Percentiles rank a stretch among this genome's conserved stretches.
Conservation (phyloP, 2,888 invertebrate species). For the Drosophila buzzatii region DNA sequence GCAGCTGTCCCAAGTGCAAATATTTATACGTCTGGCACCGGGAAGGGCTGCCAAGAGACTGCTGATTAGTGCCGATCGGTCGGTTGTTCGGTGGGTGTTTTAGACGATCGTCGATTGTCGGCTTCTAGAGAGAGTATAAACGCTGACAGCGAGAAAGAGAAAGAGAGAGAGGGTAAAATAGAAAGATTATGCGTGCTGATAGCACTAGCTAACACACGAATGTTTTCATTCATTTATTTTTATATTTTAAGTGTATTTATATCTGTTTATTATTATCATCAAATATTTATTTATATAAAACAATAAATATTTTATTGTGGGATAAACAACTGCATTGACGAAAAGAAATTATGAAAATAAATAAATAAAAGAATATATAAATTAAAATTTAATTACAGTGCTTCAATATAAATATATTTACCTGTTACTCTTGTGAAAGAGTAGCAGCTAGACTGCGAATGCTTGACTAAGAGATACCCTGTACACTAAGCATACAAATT, state of each 20-base stretch:
- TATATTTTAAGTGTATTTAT: neutral
- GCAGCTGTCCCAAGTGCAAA: slow-evolving; percentile 30
- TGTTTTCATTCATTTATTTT: neutral
- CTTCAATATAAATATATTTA: neutral
- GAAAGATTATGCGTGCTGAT: slow-evolving; percentile 22
- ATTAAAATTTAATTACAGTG: neutral
- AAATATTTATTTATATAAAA: neutral
- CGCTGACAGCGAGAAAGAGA: neutral
- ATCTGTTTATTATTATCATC: neutral
- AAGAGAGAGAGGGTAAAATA: slow-evolving; percentile 4
- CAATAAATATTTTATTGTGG: neutral
- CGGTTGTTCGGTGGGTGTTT: slow-evolving; percentile 17
- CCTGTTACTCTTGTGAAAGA: neutral
- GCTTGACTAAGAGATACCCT: neutral
- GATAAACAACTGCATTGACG: neutral
- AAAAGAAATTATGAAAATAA: neutral
- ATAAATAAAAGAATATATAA: no score
- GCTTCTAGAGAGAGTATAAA: slow-evolving; percentile 16
- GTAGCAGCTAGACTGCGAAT: neutral
- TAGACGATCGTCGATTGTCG: slow-evolving; percentile 26
- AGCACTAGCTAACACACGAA: slow-evolving; percentile 23
- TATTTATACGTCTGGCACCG: slow-evolving; percentile 40
- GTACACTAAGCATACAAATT: neutral
- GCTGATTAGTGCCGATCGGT: slow-evolving; percentile 27
- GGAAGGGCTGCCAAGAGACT: slow-evolving; percentile 35